Evolutionary conservation across 2,888 invertebrate species (phyloP), one percentile per base, ranked within the genome.

Genomic region (Lacanobia wlatinum): DNA sequence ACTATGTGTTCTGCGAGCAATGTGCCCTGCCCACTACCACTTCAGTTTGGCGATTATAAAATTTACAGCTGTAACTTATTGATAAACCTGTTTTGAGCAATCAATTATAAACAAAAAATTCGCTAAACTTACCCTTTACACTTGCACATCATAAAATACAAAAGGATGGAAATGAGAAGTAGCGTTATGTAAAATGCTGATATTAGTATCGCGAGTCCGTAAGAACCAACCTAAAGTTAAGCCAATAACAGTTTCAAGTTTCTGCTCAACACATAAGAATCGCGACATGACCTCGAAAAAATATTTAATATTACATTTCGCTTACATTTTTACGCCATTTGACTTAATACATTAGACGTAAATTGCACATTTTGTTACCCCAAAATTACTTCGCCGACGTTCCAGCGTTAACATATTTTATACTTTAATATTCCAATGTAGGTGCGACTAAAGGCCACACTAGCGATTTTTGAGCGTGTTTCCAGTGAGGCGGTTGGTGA

Each of bases 321-420:
- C 88, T 88, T 88, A 87, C 89, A 88, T 89, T 90, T 87, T 90
- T 87, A 76, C 76, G 84, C 84, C 89, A 88, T 88, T 92, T 91
- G 87, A 87, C 87, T 89, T 93, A 91, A 93, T 91, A 92, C 88
- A 92, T 92, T 90, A 88, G 89, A 92, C 89, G 90, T 86, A 90
- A 93, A 94, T 92, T 91, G 91, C 89, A 86, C 86, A 87, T 89
- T 90, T 85, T 86, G 82, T 83, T 84, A 84, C 80, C 50, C 69
- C 73, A 73, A 83, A 84, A 86, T 85, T 83, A 83, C 85, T 76
- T 82, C 16, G 48, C 67, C 76, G 67, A 82, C 84, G 72, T 84
- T 76, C 70, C 23, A 56, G 74, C 75, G 77, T 76, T 78, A 80
- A 85, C 82, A 82, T 71, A 76, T 70, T 79, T 56, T 58, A 61